phyloP scores from a whole-genome alignment of 2,888 invertebrate genomes.

The Ectropis crepuscularia region DNA sequence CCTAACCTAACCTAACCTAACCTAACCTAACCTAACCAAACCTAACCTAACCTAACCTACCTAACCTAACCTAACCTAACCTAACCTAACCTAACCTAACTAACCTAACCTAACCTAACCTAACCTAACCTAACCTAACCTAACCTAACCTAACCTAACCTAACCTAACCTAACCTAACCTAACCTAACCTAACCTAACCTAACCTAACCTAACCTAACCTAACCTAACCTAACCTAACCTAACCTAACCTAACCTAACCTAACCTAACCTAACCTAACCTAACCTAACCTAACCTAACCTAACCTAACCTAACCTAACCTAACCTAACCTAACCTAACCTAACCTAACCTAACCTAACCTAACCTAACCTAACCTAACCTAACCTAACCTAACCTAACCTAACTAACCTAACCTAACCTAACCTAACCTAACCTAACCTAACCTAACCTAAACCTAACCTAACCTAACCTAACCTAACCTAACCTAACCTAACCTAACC shows the following conservation, averaged over 20 bases:
- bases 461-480: too few relatives aligned
- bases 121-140: constrained; percentile 1
- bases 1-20: constrained; percentile 1
- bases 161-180: constrained; percentile 23
- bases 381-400: too few relatives aligned
- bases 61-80: constrained; percentile 1
- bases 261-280: constrained; percentile 16
- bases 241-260: constrained; percentile 14
- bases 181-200: constrained; percentile 4
- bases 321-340: constrained; percentile 35
- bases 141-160: constrained; percentile 1
- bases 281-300: constrained; percentile 18
- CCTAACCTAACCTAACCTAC: too few relatives aligned
- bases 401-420: too few relatives aligned
- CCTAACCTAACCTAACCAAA: constrained; percentile 1
- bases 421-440: too few relatives aligned
- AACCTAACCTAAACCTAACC: too few relatives aligned
- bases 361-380: too few relatives aligned
- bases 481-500: too few relatives aligned
- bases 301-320: constrained; percentile 30
- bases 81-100: constrained; percentile 1
- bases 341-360: too few relatives aligned
- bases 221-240: constrained; percentile 9
- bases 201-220: constrained; percentile 2
- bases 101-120: constrained; percentile 1